phyloP scores from a whole-genome alignment of 2,113 vertebrate species.

The Phaethornis superciliosus region DNA sequence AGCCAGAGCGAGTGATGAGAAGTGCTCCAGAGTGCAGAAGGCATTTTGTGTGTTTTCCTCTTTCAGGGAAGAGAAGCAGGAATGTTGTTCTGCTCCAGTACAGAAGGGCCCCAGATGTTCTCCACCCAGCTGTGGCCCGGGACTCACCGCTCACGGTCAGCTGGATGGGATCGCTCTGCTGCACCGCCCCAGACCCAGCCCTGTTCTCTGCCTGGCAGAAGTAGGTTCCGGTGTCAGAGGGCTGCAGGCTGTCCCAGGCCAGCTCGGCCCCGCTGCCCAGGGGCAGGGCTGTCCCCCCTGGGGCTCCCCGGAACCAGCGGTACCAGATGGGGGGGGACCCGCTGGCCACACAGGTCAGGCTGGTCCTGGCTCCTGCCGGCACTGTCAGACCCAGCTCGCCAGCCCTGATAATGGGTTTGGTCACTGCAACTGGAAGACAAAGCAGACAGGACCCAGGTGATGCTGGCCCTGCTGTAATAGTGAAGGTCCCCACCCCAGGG shows the following conservation, averaged over 20 bases:
- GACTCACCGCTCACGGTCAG: slow-evolving; percentile 20
- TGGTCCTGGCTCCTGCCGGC: not conserved
- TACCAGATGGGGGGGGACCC: slow-evolving; percentile 61
- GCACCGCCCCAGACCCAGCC: not conserved
- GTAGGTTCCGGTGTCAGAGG: slow-evolving; percentile 17
- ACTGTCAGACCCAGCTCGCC: slow-evolving; percentile 1
- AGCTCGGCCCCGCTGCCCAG: not conserved
- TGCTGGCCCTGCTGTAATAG: not conserved
- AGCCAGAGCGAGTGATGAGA: accelerated
- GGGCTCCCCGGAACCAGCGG: slow-evolving; percentile 41
- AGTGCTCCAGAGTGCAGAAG: not conserved
- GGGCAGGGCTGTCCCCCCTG: not conserved
- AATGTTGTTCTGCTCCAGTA: accelerated
- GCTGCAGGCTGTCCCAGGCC: not conserved
- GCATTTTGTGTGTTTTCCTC: accelerated
- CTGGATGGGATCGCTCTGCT: not conserved
- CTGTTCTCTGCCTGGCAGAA: slow-evolving; percentile 54
- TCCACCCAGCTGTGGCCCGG: not conserved
- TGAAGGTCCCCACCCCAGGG: accelerated
- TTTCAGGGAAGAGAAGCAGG: not conserved
- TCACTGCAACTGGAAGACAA: slow-evolving; percentile 26
- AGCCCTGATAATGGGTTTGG: slow-evolving; percentile 29
- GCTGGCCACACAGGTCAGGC: slow-evolving; percentile 19
- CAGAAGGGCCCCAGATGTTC: not conserved
- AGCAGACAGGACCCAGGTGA: not conserved